Base-by-base conservation (phyloP, 2,113 vertebrate genomes). In the Clupea harengus region DNA sequence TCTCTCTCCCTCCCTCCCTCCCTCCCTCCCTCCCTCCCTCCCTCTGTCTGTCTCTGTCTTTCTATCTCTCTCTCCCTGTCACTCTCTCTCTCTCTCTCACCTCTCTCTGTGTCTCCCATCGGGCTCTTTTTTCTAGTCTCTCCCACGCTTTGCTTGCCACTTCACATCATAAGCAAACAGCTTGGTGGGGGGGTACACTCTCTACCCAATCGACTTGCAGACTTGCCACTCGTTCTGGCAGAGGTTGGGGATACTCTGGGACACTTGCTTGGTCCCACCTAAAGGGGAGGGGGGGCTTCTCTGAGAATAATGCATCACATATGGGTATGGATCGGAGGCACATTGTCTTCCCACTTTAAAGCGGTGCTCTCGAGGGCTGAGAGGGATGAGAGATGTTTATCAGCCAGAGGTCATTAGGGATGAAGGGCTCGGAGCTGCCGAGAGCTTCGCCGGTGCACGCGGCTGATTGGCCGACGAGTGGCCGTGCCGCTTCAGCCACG, bases 101-200 rank as follows among this genome's bases (percentile, higher is more conserved):
- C 20, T 44, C 86, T 87, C 82, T 54, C 84, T 78, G 80, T 82
- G 83, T 83, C 81, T 86, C 88, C 88, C 85, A 39, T 39, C 39
- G 39, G 39, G 39, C 39, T 88, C 90, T 83, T 78, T 75, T 52
- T 0, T 39, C 39, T 39, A 39, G 82, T 86, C 83, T 83, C 83
- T 39, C 72, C 39, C 39, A 39, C 39, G 39, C 89, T 72, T 89
- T 81, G 84, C 85, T 88, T 91, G 90, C 89, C 90, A 91, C 81
- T 81, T 89, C 87, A 84, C 85, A 91, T 92, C 88, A 92, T 57
- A 84, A 84, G 89, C 90, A 91, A 86, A 47, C 84, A 88, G 13
- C 45, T 86, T 86, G 86, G 84, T 89, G 83, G 83, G 88, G 32
- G 90, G 89, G 39, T 39, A 90, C 90, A 89, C 87, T 84, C 54